A percentile compares a stretch with the other conserved stretches of the same genome.
Conservation (phyloP, 2,797 vertebrate genomes). For the Gymnopithys bicolor region DNA sequence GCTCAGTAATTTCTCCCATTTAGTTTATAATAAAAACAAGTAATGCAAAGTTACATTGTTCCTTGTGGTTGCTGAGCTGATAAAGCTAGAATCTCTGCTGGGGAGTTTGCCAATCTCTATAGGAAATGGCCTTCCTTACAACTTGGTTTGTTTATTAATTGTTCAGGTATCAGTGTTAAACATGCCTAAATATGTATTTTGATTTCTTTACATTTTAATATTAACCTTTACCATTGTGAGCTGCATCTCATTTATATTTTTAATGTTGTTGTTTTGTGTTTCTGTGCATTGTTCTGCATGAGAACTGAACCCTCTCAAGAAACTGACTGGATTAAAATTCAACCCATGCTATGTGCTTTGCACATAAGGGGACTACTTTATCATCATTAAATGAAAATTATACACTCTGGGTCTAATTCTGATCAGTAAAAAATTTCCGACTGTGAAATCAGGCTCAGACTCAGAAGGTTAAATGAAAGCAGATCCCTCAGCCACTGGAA, state of each 20-base stretch:
- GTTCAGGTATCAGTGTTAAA: background rate
- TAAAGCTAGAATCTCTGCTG: background rate
- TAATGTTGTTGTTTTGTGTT: background rate
- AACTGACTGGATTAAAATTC: background rate
- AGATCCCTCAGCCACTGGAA: fast-evolving
- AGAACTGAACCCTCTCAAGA: background rate
- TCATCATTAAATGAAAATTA: background rate
- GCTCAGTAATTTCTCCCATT: conserved; percentile 3
- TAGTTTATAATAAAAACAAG: background rate
- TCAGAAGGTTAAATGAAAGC: background rate
- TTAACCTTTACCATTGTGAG: background rate
- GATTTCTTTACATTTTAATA: background rate
- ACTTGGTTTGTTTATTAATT: background rate
- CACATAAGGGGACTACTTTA: background rate
- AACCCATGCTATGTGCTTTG: background rate
- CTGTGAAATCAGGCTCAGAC: background rate
- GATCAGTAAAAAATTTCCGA: background rate
- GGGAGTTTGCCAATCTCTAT: background rate
- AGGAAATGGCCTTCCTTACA: background rate
- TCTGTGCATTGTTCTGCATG: background rate
- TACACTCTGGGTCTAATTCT: background rate
- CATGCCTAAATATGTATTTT: background rate
- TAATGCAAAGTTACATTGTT: background rate
- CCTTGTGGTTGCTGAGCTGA: background rate
- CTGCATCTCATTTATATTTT: background rate